A percentile compares a stretch with the other conserved stretches of the same genome.
phyloP scores from a whole-genome alignment of 2,797 vertebrate species.

The Centropyge bicolor region DNA sequence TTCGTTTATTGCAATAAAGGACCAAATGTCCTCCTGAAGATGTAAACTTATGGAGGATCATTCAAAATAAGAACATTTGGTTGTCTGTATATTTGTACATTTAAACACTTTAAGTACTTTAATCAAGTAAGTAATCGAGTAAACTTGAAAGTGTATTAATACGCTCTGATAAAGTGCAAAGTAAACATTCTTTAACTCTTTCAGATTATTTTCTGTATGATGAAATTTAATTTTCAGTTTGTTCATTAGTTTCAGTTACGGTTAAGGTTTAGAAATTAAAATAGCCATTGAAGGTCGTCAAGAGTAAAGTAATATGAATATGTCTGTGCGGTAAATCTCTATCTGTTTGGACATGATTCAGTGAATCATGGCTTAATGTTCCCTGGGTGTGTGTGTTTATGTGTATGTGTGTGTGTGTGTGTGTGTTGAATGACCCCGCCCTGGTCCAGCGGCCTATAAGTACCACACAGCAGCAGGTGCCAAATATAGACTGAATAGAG shows the following conservation, averaged over 20 bases:
- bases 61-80: background rate
- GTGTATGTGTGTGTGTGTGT: constrained; percentile 16
- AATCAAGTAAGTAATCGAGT: background rate
- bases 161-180: background rate
- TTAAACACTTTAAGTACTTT: background rate
- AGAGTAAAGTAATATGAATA: background rate
- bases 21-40: constrained; percentile 13
- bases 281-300: background rate
- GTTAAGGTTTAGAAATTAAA: background rate
- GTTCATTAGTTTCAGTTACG: background rate
- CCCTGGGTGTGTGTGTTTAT: constrained; percentile 4
- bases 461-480: constrained; percentile 69
- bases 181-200: background rate
- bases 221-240: background rate
- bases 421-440: constrained; percentile 62
- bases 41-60: constrained; percentile 9
- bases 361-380: constrained; percentile 3
- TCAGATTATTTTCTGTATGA: background rate
- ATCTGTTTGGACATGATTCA: background rate
- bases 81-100: background rate
- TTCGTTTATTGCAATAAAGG: constrained; percentile 21
- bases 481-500: constrained; percentile 70
- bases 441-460: constrained; percentile 80
- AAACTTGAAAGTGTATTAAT: background rate
- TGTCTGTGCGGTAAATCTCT: background rate